phyloP scores from a whole-genome alignment of 2,888 invertebrate species.

The Apodemia duryi region DNA sequence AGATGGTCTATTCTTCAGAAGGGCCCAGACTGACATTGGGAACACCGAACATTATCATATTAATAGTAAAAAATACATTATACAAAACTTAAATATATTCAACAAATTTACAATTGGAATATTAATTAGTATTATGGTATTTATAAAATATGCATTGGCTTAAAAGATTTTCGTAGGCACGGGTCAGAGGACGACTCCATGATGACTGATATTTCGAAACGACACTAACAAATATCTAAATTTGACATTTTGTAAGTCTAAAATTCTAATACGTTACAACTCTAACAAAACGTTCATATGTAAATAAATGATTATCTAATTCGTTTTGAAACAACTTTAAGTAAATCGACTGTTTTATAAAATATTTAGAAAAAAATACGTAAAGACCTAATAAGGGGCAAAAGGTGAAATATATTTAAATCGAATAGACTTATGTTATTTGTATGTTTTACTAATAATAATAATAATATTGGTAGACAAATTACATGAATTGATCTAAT shows the following conservation, averaged over 20 bases:
- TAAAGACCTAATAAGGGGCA: background rate
- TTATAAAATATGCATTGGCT: background rate
- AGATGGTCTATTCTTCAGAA: no score
- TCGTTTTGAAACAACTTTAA: background rate
- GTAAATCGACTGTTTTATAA: background rate
- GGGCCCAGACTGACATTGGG: no score
- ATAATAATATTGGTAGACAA: no score
- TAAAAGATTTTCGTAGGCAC: background rate
- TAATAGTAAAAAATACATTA: no score
- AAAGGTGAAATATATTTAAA: background rate
- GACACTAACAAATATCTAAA: slow-evolving; percentile 5
- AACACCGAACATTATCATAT: no score
- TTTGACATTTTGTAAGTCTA: background rate
- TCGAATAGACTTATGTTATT: no score
- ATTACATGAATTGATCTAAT: no score
- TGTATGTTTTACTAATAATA: no score
- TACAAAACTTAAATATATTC: no score
- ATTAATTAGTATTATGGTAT: no score
- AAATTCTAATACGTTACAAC: background rate
- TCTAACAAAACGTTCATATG: background rate
- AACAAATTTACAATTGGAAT: no score
- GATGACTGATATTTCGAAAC: slow-evolving; percentile 6
- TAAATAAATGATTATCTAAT: background rate
- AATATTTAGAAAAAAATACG: background rate
- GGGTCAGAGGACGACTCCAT: background rate